These are phyloP conservation scores for Siniperca scherzeri DNA, from an alignment of 2,797 vertebrate genomes.

Conservation along the genomic window DNA sequence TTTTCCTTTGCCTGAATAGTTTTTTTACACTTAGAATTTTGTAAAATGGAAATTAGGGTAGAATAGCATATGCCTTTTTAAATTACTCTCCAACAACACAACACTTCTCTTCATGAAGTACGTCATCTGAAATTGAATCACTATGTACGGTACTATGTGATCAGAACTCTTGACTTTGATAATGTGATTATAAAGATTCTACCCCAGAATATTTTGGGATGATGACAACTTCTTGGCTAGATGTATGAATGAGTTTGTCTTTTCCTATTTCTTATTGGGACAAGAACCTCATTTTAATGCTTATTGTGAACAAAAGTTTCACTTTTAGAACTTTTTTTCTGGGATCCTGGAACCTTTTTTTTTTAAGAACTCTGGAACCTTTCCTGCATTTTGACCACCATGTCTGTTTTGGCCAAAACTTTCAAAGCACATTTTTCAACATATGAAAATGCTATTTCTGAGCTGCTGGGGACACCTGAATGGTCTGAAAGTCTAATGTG, in stretches of 20 bases:
- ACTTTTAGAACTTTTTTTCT: not conserved
- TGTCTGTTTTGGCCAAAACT: not conserved
- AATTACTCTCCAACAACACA: not conserved
- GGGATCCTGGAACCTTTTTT: not conserved
- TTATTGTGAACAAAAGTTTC: too few species aligned
- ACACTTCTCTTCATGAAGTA: not conserved
- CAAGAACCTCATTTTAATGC: not conserved
- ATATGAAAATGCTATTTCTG: not conserved
- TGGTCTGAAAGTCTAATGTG: not conserved
- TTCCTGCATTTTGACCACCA: not conserved
- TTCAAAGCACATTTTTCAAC: not conserved
- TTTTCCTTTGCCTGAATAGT: not conserved
- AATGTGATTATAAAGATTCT: not conserved
- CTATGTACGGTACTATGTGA: not conserved
- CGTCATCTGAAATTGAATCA: not conserved
- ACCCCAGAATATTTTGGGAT: not conserved
- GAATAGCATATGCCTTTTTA: not conserved
- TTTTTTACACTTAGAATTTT: not conserved
- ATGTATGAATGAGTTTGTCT: not conserved
- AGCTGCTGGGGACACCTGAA: not conserved
- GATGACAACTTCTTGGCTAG: not conserved
- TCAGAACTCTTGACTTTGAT: not conserved
- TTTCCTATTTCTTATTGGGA: not conserved
- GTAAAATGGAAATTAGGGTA: constrained; percentile 8
- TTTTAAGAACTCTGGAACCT: not conserved